These are phyloP conservation scores for Trematocara variabile DNA, from an alignment of 2,113 vertebrate genomes.

Conservation along the genomic window DNA sequence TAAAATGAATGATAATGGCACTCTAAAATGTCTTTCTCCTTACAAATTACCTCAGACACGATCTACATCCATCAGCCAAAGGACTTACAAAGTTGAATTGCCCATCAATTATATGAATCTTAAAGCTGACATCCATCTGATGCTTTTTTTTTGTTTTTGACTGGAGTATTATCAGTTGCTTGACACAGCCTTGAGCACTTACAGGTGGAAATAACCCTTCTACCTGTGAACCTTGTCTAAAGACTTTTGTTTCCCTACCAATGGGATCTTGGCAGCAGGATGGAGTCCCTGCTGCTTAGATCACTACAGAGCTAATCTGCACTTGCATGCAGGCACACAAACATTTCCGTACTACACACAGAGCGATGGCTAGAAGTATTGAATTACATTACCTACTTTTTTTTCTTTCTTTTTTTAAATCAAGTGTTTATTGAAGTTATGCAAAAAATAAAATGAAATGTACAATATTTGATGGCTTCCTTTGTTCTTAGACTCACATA, in stretches of 20 bases:
- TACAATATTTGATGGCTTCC: too few species aligned
- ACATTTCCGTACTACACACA: neutral
- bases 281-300: neutral
- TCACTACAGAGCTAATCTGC: neutral
- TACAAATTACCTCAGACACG: constrained; percentile 32
- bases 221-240: neutral
- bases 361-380: neutral
- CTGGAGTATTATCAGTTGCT: neutral
- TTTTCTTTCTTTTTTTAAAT: too few species aligned
- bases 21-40: constrained; percentile 37
- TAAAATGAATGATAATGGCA: constrained; percentile 45
- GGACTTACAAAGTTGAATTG: neutral
- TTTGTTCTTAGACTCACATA: too few species aligned
- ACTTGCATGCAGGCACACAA: neutral
- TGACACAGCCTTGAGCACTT: neutral
- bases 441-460: too few species aligned
- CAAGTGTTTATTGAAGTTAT: too few species aligned
- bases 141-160: neutral
- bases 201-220: neutral
- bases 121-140: neutral
- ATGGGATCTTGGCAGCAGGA: neutral
- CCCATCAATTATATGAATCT: neutral
- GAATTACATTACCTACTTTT: neutral
- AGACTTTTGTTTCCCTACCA: neutral
- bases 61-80: constrained; percentile 27